phyloP scores from a whole-genome alignment of 2,797 vertebrate species.

The Gallinago stenura region DNA sequence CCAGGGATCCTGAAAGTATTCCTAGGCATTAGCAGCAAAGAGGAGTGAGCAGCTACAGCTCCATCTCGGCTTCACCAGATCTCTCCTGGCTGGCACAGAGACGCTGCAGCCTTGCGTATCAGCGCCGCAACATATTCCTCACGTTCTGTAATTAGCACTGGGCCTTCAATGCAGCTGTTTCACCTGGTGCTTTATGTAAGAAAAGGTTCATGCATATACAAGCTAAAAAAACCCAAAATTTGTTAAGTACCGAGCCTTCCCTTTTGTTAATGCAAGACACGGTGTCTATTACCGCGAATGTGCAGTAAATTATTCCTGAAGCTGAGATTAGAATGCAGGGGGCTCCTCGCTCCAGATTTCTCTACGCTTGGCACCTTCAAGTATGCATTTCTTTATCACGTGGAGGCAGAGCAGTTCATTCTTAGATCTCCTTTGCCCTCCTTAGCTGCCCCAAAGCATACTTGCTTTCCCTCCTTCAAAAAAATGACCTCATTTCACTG shows the following conservation, averaged over 20 bases:
- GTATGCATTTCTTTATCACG: not conserved
- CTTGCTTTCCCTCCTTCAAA: not conserved
- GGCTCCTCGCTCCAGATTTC: not conserved
- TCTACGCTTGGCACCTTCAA: not conserved
- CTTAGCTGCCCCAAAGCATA: not conserved
- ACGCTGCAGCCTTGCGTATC: fast-evolving
- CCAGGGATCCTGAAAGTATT: not conserved
- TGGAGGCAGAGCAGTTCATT: not conserved
- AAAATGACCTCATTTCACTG: not conserved
- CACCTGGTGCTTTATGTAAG: not conserved
- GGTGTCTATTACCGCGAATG: not conserved
- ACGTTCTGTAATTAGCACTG: not conserved
- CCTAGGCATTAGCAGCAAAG: not conserved
- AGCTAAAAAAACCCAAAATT: not conserved
- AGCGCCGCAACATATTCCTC: not conserved
- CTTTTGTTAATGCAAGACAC: not conserved
- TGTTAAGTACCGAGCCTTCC: not conserved
- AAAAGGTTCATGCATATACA: not conserved
- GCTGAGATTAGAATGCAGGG: not conserved
- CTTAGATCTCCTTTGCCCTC: not conserved
- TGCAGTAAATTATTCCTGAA: not conserved
- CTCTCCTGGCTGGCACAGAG: not conserved
- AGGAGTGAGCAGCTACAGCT: not conserved
- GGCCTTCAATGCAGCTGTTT: not conserved
- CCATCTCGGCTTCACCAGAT: not conserved